Evolutionary conservation across 2,888 invertebrate genomes (phyloP), one percentile per base, ranked within the genome.

Genomic region (Drosophila gaucha): DNA sequence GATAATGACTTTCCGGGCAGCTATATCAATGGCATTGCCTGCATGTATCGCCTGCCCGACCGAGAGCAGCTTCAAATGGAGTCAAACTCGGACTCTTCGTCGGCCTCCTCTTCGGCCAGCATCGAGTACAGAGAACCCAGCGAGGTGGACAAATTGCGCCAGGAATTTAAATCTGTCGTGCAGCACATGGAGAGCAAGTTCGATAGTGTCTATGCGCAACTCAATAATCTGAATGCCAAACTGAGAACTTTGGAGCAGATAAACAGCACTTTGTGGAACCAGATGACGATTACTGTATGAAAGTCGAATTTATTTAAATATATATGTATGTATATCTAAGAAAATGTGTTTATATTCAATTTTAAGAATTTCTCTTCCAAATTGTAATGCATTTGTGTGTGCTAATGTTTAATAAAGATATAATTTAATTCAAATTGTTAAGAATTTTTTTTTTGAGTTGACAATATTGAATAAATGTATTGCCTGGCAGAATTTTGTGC

Each of bases 11-110:
- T 85, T 63, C 84, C 86, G 0, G 91, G 91, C 1, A 80, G 80
- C 62, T 91, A 91, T 18, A 76, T 90, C 12, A 58, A 71, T 1
- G 90, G 88, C 5, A 79, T 91, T 22, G 88, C 89, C 28, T 91
- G 90, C 60, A 89, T 91, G 89, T 91, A 89, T 67, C 89, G 89
- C 6, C 12, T 80, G 24, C 50, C 78, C 0, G 67, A 79, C 6
- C 44, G 49, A 0, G 78, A 80, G 2, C 20, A 64, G 2, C 9
- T 39, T 4, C 39, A 58, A 5, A 20, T 35, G 2, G 35, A 57
- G 1, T 3, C 36, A 16, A 30, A 24, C 0, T 2, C 31, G 9
- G 41, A 55, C n/a, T 20, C n/a, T 1, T 28, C 22, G 4, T 35
- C 44, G 0, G 22, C 49, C 18, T 38, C 47, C 18, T 39, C 41